Base-by-base conservation (phyloP, 2,113 vertebrate species). In the Corydoras maculifer region DNA sequence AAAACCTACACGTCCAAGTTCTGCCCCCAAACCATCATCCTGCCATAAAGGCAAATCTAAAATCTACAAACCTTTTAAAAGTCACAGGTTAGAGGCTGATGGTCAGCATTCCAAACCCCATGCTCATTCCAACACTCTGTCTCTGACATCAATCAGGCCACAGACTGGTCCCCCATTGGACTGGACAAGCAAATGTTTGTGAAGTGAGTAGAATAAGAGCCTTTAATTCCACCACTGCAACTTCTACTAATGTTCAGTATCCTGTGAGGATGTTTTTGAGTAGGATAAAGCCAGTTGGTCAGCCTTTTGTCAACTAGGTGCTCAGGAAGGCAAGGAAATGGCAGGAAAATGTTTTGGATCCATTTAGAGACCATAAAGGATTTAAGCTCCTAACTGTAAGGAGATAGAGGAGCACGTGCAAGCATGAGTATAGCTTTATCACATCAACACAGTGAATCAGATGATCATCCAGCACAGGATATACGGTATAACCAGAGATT, bases 381-480 rank as follows among this genome's bases (percentile, higher is more conserved):
- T 83, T 92, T 81, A 73, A 73, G 78, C 82, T 92, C 53, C 77
- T 86, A 73, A 90, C 90, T 0, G 69, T 77, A 86, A 78, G 15
- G 85, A 90, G 68, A 70, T 83, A 65, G 85, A 88, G 32, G 79
- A 66, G 0, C 31, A 50, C 0, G 49, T 72, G 55, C 79, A 83
- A 51, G 35, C 35, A 43, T 43, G 35, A 43, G 35, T 43, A 43
- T 43, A 43, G 35, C 35, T 43, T 43, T 43, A 43, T 43, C 35
- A 25, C 18, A 25, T 43, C 4, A 43, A 43, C 18, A n/a, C n/a
- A 35, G 32, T 7, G 3, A 7, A 35, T 35, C 32, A 43, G 35
- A 43, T 43, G 2, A 2, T 43, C 35, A 43, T 5, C 35, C 83
- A 77, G 3, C 9, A 77, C 18, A 86, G 64, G 82, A 84, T 66